These are phyloP conservation scores for Drosophila kambysellisi DNA, from an alignment of 2,888 invertebrate genomes.

Conservation along the genomic window DNA sequence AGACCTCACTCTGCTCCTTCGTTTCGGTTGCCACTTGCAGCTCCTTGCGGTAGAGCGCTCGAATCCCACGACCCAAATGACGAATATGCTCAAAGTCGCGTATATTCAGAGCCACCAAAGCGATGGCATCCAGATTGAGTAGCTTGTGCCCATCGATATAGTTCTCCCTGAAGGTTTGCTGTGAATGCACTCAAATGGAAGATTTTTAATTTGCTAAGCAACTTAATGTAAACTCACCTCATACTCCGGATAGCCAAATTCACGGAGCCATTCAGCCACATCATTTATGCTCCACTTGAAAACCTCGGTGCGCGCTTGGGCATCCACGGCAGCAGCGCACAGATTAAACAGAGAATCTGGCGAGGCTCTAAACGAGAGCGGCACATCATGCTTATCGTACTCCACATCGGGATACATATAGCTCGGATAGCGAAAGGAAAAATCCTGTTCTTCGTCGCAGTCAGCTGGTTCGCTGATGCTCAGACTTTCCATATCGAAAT, in stretches of 20 bases:
- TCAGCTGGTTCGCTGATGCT: conserved; percentile 57
- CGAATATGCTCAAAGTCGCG: conserved; percentile 85
- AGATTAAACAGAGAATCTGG: conserved; percentile 86
- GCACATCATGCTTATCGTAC: conserved; percentile 66
- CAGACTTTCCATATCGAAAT: conserved; percentile 51
- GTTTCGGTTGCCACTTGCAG: conserved; percentile 78
- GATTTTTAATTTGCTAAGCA: rapidly evolving
- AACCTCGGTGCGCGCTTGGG: conserved; percentile 84
- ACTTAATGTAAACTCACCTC: conserved; percentile 81
- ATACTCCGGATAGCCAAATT: conserved; percentile 86
- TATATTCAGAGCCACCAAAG: conserved; percentile 86
- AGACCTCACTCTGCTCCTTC: conserved; percentile 85
- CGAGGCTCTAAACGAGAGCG: conserved; percentile 73
- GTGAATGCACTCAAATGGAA: conserved; percentile 15
- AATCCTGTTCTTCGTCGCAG: conserved; percentile 59
- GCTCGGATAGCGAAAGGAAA: conserved; percentile 67
- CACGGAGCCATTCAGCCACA: conserved; percentile 86
- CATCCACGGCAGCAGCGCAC: conserved; percentile 83
- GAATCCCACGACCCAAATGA: conserved; percentile 82
- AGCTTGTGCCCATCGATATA: conserved; percentile 86
- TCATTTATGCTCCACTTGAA: conserved; percentile 86
- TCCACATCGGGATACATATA: conserved; percentile 71
- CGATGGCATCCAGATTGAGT: conserved; percentile 86
- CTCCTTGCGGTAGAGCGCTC: conserved; percentile 85
- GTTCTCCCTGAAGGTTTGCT: conserved; percentile 85